A percentile compares a stretch with the other conserved stretches of the same genome.
phyloP scores from a whole-genome alignment of 2,113 vertebrate genomes.

The Xiphophorus maculatus region DNA sequence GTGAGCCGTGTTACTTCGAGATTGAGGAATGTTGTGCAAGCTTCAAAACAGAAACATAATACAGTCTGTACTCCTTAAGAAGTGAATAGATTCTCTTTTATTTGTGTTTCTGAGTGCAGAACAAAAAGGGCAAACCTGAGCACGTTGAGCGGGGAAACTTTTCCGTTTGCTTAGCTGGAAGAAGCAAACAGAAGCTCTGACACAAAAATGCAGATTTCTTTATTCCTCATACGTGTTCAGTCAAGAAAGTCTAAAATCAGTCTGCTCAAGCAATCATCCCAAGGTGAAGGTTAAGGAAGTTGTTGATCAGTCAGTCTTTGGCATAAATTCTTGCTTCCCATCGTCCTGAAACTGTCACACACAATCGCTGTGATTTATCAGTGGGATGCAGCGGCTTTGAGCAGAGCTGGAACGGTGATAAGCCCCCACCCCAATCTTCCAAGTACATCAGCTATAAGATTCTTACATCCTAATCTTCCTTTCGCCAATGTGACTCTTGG shows the following conservation, averaged over 20 bases:
- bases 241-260: conserved; percentile 31
- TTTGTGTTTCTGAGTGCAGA: conserved; percentile 24
- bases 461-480: conserved; percentile 62
- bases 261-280: conserved; percentile 25
- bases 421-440: conserved; percentile 43
- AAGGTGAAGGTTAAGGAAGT: conserved; percentile 35
- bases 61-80: neutral
- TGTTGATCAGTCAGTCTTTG: conserved; percentile 32
- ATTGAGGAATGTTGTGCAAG: conserved; percentile 16
- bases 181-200: conserved; percentile 25
- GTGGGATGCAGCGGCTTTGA: conserved; percentile 45
- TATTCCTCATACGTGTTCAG: conserved; percentile 12
- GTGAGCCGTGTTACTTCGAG: conserved; percentile 8
- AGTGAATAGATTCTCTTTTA: conserved; percentile 40
- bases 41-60: conserved; percentile 6
- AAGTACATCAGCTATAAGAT: conserved; percentile 63
- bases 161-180: conserved; percentile 17
- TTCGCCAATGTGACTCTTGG: conserved; percentile 27
- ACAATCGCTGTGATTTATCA: conserved; percentile 58
- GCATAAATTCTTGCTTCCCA: conserved; percentile 42
- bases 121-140: conserved; percentile 34
- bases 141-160: conserved; percentile 7
- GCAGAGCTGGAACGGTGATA: conserved; percentile 49
- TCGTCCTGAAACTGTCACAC: conserved; percentile 42
- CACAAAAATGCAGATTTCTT: conserved; percentile 7